A percentile compares a stretch with the other conserved stretches of the same genome.
These are phyloP conservation scores for Microcaecilia unicolor DNA, from an alignment of 2,797 vertebrate genomes.

Conservation along the genomic window DNA sequence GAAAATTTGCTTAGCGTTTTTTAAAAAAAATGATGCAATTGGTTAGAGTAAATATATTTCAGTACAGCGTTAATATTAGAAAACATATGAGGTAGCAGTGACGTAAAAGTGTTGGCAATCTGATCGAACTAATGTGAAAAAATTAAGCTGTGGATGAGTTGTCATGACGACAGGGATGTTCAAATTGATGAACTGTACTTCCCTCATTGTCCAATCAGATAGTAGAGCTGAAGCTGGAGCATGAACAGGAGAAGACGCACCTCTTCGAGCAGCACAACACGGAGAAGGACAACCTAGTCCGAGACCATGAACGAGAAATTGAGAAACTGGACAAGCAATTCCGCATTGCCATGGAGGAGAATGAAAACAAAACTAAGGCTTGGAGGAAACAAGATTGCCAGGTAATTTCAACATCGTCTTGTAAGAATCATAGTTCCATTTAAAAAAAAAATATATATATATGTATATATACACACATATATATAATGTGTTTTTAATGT, in stretches of 20 bases:
- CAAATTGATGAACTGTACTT: constrained; percentile 94
- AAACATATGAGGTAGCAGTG: constrained; percentile 60
- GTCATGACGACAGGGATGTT: constrained; percentile 98
- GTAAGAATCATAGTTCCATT: no score
- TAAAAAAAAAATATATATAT: constrained; percentile 41
- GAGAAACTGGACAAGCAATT: constrained; percentile 78
- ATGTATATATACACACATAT: constrained; percentile 9
- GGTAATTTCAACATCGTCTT: no score
- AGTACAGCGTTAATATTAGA: constrained; percentile 31
- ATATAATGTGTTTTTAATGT: constrained; percentile 9
- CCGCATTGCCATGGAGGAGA: constrained; percentile 74
- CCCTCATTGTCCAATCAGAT: constrained; percentile 98
- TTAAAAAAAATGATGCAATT: constrained; percentile 40
- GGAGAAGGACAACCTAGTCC: constrained; percentile 87
- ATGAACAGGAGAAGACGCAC: constrained; percentile 95
- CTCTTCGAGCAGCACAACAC: constrained; percentile 87
- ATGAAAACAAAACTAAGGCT: constrained; percentile 77
- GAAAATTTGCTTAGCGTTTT: constrained; percentile 42
- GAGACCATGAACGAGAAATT: constrained; percentile 83
- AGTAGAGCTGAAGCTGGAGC: constrained; percentile 91
- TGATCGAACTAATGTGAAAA: constrained; percentile 52
- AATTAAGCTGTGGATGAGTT: constrained; percentile 83
- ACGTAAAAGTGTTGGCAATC: constrained; percentile 66
- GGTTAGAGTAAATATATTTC: constrained; percentile 32
- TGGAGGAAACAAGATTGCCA: constrained; percentile 80